These are phyloP conservation scores for Drosophila chauvacae DNA, from an alignment of 1,140 invertebrate species.

Conservation along the genomic window DNA sequence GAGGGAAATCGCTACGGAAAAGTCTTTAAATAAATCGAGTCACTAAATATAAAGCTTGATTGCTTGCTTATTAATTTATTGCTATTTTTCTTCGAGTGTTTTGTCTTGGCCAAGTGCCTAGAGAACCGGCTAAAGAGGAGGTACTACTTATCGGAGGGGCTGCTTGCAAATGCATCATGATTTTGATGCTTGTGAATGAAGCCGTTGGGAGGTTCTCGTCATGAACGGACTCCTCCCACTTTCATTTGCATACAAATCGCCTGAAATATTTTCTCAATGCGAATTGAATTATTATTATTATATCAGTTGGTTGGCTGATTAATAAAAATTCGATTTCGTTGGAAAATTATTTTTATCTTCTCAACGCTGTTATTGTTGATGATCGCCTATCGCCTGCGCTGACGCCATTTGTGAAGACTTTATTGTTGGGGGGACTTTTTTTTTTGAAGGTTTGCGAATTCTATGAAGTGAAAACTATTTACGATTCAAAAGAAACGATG, in stretches of 20 bases:
- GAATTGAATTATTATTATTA: conserved; percentile 31
- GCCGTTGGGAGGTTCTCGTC: conserved; percentile 47
- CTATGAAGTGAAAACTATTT: conserved; percentile 6
- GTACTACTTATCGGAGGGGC: conserved; percentile 3
- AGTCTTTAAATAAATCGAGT: not conserved
- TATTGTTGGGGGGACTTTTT: conserved; percentile 1
- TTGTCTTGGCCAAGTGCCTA: conserved; percentile 32
- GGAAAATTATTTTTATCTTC: conserved; percentile 43
- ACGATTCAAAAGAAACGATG: conserved; percentile 4
- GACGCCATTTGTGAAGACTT: conserved; percentile 8
- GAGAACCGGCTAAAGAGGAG: not conserved
- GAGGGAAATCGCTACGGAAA: not conserved
- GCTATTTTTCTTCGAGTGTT: conserved; percentile 3
- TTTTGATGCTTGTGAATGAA: conserved; percentile 29
- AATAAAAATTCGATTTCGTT: conserved; percentile 32
- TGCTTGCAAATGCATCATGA: conserved; percentile 18
- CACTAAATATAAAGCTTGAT: not conserved
- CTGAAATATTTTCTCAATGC: conserved; percentile 47
- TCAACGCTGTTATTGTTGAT: conserved; percentile 23
- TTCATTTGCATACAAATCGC: conserved; percentile 52
- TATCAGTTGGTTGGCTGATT: conserved; percentile 17
- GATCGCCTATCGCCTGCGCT: conserved; percentile 19
- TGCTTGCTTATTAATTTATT: not conserved
- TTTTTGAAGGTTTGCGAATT: conserved; percentile 8
- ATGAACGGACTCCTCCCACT: conserved; percentile 45